These are phyloP conservation scores for Artemia franciscana DNA, from an alignment of 1,140 invertebrate genomes.

Conservation along the genomic window DNA sequence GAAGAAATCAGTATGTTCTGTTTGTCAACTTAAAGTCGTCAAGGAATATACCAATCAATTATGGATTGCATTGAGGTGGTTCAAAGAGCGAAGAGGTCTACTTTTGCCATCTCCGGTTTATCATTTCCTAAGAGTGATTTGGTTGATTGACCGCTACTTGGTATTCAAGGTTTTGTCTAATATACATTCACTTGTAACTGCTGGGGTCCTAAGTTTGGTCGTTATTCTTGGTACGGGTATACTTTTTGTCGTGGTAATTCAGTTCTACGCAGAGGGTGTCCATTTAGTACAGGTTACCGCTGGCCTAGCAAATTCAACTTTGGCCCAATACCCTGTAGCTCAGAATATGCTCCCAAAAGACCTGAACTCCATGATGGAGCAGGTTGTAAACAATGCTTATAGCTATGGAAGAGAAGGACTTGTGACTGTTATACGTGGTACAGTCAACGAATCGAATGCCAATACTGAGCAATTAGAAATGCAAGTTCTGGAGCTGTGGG, in stretches of 20 bases:
- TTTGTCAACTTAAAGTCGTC: not conserved
- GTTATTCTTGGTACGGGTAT: slow-evolving; percentile 25
- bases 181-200: slow-evolving; percentile 33
- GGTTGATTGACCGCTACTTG: not conserved
- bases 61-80: not conserved
- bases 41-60: not conserved
- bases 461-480: slow-evolving; percentile 66
- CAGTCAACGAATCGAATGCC: slow-evolving; percentile 52
- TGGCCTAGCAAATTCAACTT: slow-evolving; percentile 67
- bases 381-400: slow-evolving; percentile 73
- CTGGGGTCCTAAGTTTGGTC: slow-evolving; percentile 30
- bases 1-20: slow-evolving; percentile 21
- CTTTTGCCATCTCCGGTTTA: not conserved
- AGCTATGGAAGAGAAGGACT: slow-evolving; percentile 66
- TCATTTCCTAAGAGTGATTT: not conserved
- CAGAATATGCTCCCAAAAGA: slow-evolving; percentile 37
- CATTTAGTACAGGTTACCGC: slow-evolving; percentile 68
- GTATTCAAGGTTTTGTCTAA: slow-evolving; percentile 18
- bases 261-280: slow-evolving; percentile 86
- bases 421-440: slow-evolving; percentile 45
- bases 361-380: slow-evolving; percentile 43
- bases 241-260: slow-evolving; percentile 31
- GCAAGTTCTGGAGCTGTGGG: slow-evolving; percentile 77
- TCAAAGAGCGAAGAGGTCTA: not conserved
- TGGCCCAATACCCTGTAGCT: slow-evolving; percentile 64